Conservation (phyloP, 2,888 invertebrate species). For the Nysson spinosus region DNA sequence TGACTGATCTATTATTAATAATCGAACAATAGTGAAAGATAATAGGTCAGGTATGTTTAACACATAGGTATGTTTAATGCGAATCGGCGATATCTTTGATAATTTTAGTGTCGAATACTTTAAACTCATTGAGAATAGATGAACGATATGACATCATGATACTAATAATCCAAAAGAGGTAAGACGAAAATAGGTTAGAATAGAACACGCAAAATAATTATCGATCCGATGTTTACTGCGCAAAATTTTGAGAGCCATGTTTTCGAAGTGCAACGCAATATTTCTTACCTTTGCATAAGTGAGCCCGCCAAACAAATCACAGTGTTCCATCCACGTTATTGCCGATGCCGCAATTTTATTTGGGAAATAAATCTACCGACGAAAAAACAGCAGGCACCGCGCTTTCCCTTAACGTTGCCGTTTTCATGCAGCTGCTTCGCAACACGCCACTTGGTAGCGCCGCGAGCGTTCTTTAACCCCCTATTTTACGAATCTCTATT, state of each 20-base stretch:
- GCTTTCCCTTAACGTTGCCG: constrained; percentile 41
- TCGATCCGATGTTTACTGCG: constrained; percentile 63
- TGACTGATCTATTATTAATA: no score
- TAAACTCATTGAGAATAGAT: constrained; percentile 24
- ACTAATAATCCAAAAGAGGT: constrained; percentile 32
- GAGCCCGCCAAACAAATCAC: constrained; percentile 9
- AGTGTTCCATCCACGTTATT: constrained; percentile 28
- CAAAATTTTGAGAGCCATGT: constrained; percentile 39
- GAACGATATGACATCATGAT: constrained; percentile 21
- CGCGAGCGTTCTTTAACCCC: no score
- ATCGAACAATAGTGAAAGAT: no score
- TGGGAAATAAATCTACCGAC: constrained; percentile 11
- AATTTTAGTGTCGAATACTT: no score
- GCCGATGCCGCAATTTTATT: constrained; percentile 2
- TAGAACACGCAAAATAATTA: constrained; percentile 60
- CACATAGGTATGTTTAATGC: no score
- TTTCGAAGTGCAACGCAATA: background rate
- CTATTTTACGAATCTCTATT: no score
- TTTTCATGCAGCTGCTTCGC: constrained; percentile 36
- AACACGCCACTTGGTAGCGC: constrained; percentile 10
- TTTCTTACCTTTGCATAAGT: constrained; percentile 40
- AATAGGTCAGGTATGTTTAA: no score
- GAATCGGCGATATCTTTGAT: no score
- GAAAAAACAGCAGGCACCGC: constrained; percentile 33
- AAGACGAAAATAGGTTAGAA: constrained; percentile 53